These are phyloP conservation scores for Sebastes variabilis DNA, from an alignment of 2,797 vertebrate genomes.

Conservation along the genomic window DNA sequence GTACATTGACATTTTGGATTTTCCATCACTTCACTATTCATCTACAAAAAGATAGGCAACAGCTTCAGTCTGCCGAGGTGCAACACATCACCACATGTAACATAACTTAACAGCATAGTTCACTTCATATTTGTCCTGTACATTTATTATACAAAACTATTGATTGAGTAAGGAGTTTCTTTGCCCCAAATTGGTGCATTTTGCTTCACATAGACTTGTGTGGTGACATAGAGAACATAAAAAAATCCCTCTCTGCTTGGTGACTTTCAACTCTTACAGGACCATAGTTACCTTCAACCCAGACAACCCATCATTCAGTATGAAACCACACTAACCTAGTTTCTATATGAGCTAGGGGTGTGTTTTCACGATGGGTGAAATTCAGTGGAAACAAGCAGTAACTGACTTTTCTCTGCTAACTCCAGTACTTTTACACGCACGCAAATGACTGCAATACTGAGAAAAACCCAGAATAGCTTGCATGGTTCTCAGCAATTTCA, in stretches of 20 bases:
- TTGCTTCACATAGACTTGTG: neutral
- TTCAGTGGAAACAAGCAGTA: slow-evolving; percentile 50
- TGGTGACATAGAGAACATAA: neutral
- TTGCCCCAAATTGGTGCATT: neutral
- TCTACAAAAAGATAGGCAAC: neutral
- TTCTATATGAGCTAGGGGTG: slow-evolving; percentile 52
- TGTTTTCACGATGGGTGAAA: slow-evolving; percentile 8
- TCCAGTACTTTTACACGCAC: neutral
- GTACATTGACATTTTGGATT: neutral
- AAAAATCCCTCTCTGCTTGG: slow-evolving; percentile 13
- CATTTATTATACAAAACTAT: neutral
- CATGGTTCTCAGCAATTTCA: slow-evolving; percentile 42
- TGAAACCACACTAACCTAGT: slow-evolving; percentile 45
- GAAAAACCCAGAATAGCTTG: slow-evolving; percentile 48
- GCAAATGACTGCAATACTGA: slow-evolving; percentile 23
- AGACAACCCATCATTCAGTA: slow-evolving; percentile 12
- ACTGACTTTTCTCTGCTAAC: slow-evolving; percentile 21
- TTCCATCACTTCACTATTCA: neutral
- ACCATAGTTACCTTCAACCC: slow-evolving; percentile 14
- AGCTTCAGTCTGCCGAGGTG: neutral
- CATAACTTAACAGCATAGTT: neutral
- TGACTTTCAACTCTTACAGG: neutral
- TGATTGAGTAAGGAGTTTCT: neutral
- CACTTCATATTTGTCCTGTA: neutral
- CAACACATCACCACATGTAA: neutral